Evolutionary conservation across 92 coral and sea anemone species (phyloP), one percentile per base, ranked within the genome.

Genomic region (Siderastrea siderea): DNA sequence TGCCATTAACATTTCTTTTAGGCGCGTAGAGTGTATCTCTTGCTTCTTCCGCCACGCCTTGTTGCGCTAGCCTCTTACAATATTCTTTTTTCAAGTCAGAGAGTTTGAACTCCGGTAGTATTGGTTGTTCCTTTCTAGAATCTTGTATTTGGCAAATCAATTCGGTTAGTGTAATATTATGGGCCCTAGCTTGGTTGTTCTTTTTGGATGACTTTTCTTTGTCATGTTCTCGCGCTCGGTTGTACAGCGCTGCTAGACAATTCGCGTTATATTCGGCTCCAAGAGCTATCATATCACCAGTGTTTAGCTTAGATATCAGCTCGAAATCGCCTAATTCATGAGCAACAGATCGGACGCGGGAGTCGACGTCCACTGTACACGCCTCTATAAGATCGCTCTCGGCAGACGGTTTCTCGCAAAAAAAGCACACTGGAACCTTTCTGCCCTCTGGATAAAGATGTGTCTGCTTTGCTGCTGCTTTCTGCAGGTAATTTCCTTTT

Each of bases 21-120:
- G 49, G 26, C 51, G 49, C 72, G 72, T 68, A 5, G 72, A 68
- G 48, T 68, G 72, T 38, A 68, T 68, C 72, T 38, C 72, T 38
- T 4, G 72, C 3, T 2, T 68, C 45, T 68, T 68, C 72, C 38
- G 38, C 38, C 38, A 26, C 38, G 38, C 38, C 38, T 26, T 26
- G 38, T 26, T 26, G 38, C 38, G 38, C 38, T 26, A 26, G 38
- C 38, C 38, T 26, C 38, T 26, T 26, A 26, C 38, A 26, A 26
- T 26, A 26, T 26, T 26, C 38, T 26, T 26, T 26, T 26, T 26
- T 26, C 38, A 26, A 26, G 38, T 26, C 0, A 45, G 72, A 68
- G 46, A 68, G 72, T 9, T 68, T 68, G 49, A 66, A 66, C 16
- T 26, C 38, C 38, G 38, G 38, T 26, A 26, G 38, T 26, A 66